These are phyloP conservation scores for Pelodiscus sinensis DNA, from an alignment of 2,113 vertebrate species.

Conservation along the genomic window DNA sequence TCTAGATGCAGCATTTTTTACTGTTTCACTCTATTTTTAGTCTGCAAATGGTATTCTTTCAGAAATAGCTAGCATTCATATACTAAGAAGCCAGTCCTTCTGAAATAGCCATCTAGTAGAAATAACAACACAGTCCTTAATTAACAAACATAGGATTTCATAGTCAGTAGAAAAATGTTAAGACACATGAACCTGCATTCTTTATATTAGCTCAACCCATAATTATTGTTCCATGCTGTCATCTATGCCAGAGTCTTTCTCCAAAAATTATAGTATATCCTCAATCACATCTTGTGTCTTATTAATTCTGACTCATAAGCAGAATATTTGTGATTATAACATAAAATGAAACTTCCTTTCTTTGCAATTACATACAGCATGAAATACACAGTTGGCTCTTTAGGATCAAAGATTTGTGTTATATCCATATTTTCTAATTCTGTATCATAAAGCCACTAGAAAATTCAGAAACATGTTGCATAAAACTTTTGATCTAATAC, in stretches of 20 bases:
- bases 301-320: constrained; percentile 23
- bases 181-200: constrained; percentile 29
- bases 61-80: constrained; percentile 46
- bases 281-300: constrained; percentile 33
- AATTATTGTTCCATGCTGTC: constrained; percentile 37
- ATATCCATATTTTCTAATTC: neutral
- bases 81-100: too few relatives aligned
- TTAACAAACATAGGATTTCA: constrained; percentile 48
- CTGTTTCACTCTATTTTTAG: constrained; percentile 13
- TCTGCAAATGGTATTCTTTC: constrained; percentile 48
- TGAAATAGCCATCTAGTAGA: constrained; percentile 47
- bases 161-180: constrained; percentile 6
- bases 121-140: constrained; percentile 49
- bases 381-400: neutral
- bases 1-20: neutral
- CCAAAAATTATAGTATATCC: neutral
- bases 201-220: constrained; percentile 28
- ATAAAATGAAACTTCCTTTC: neutral
- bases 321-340: constrained; percentile 1
- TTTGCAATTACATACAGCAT: neutral
- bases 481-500: neutral
- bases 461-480: neutral
- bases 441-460: neutral
- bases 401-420: neutral
- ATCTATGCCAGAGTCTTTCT: neutral